phyloP scores from a whole-genome alignment of 1,140 invertebrate genomes.

The Drosophila setifemur region DNA sequence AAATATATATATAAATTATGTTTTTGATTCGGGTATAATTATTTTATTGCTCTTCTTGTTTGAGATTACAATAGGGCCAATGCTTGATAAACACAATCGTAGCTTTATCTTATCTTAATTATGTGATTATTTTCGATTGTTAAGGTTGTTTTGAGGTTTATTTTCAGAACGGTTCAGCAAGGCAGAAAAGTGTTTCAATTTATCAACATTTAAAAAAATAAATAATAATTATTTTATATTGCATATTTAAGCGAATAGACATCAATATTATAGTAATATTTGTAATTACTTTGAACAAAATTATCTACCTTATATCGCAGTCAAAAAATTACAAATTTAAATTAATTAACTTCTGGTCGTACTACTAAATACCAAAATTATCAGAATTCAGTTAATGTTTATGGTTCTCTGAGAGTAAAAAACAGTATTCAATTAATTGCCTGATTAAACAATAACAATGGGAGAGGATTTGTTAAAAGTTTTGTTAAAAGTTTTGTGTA shows the following conservation, averaged over 20 bases:
- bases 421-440: not conserved
- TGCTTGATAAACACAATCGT: not conserved
- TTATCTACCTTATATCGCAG: too few relatives aligned
- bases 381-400: too few relatives aligned
- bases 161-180: not conserved
- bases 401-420: not conserved
- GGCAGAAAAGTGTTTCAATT: too few relatives aligned
- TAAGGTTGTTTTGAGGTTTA: not conserved
- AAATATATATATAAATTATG: not conserved
- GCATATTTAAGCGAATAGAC: not conserved
- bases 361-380: too few relatives aligned
- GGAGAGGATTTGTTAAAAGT: not conserved
- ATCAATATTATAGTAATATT: too few relatives aligned
- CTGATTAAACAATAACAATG: not conserved
- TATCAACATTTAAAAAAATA: too few relatives aligned
- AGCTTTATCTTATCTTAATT: conserved; percentile 25
- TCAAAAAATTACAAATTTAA: too few relatives aligned
- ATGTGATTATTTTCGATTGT: not conserved
- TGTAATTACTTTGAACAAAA: too few relatives aligned
- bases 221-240: not conserved
- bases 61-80: not conserved
- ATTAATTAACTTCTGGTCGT: too few relatives aligned
- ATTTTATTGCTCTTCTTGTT: conserved; percentile 7
- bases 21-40: not conserved
- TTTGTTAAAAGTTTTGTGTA: too few relatives aligned